Percentiles rank a stretch among this genome's conserved stretches.
These are phyloP conservation scores for Melipona bicolor DNA, from an alignment of 2,888 invertebrate species.

Conservation along the genomic window DNA sequence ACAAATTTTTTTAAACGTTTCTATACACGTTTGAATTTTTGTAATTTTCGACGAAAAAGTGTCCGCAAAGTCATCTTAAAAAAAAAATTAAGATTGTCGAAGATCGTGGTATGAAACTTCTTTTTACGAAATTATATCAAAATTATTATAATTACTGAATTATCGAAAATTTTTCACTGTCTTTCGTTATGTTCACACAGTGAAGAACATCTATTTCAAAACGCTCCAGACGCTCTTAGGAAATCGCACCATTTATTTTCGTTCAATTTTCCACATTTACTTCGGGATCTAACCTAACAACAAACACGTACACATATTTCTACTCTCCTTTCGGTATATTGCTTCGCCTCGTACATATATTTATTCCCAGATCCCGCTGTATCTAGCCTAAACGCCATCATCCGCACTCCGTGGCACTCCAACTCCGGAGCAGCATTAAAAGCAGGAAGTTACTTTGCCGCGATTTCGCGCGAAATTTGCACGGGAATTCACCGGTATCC, in stretches of 20 bases:
- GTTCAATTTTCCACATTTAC: background rate
- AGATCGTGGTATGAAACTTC: too few relatives aligned
- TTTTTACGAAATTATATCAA: too few relatives aligned
- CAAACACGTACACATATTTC: background rate
- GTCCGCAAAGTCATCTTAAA: too few relatives aligned
- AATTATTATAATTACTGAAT: too few relatives aligned
- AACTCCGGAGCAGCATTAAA: background rate
- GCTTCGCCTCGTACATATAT: background rate
- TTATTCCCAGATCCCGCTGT: background rate
- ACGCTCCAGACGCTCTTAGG: too few relatives aligned
- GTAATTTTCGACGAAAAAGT: too few relatives aligned
- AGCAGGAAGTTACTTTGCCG: conserved; percentile 23
- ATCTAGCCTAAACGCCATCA: background rate
- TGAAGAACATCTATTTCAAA: too few relatives aligned
- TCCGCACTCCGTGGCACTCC: background rate
- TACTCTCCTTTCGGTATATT: background rate
- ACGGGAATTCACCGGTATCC: background rate
- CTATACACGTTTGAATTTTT: too few relatives aligned
- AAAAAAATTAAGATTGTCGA: too few relatives aligned
- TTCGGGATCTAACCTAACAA: background rate
- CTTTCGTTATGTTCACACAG: too few relatives aligned
- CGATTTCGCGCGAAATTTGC: conserved; percentile 29
- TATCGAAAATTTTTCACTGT: too few relatives aligned
- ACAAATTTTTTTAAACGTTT: too few relatives aligned
- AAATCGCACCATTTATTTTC: background rate